These are phyloP conservation scores for Glossophaga mutica DNA, from an alignment of 2,797 vertebrate species.

Conservation along the genomic window DNA sequence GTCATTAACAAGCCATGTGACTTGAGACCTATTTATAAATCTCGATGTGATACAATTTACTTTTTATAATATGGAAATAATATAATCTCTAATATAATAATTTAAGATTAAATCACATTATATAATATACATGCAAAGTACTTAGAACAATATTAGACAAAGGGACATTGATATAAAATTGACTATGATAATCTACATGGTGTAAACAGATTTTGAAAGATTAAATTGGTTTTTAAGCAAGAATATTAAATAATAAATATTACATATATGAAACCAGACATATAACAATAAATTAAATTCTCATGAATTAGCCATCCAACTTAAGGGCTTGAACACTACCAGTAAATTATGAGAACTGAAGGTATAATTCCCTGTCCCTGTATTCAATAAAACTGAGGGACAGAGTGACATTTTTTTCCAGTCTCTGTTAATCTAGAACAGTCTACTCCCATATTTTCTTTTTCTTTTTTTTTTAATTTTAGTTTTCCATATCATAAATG, in stretches of 20 bases:
- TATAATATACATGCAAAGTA: neutral
- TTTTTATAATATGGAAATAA: neutral
- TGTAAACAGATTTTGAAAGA: neutral
- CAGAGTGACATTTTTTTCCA: neutral
- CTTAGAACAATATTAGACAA: neutral
- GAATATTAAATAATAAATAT: neutral
- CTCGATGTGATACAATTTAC: neutral
- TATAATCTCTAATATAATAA: neutral
- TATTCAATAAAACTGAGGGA: neutral
- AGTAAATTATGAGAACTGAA: neutral
- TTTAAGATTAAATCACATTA: neutral
- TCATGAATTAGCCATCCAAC: neutral
- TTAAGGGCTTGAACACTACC: neutral
- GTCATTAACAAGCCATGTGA: neutral
- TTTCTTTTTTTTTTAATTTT: neutral
- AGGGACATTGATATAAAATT: neutral
- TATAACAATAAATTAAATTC: neutral
- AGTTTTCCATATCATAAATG: neutral
- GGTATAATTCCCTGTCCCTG: neutral
- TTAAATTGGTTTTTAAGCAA: neutral
- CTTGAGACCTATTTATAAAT: neutral
- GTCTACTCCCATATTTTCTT: neutral
- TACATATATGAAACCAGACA: neutral
- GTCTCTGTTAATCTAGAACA: neutral
- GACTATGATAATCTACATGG: neutral